phyloP scores from a whole-genome alignment of 2,797 vertebrate genomes.

The Megaceryle alcyon region DNA sequence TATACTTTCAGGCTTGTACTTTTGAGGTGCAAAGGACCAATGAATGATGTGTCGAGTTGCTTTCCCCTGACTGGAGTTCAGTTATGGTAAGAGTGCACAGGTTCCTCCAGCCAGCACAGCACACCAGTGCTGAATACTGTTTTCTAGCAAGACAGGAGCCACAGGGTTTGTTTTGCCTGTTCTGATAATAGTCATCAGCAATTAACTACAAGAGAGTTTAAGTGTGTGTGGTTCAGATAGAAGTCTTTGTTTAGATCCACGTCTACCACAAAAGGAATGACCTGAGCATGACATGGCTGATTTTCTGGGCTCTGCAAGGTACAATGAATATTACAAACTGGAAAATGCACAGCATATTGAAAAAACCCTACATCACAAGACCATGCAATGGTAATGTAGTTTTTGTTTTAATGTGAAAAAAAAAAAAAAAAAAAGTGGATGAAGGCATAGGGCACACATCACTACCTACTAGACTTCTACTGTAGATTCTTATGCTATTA shows the following conservation, averaged over 20 bases:
- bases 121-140: neutral
- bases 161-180: neutral
- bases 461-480: neutral
- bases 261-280: neutral
- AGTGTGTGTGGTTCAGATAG: neutral
- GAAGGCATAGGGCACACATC: neutral
- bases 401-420: neutral
- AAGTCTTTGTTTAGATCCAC: neutral
- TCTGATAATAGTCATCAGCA: neutral
- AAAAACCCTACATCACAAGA: neutral
- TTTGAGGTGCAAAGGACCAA: neutral
- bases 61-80: neutral
- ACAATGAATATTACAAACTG: neutral
- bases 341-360: neutral
- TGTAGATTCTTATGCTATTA: neutral
- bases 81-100: neutral
- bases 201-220: neutral
- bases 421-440: neutral
- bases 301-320: slow-evolving; percentile 24
- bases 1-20: neutral
- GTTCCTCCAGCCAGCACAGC: neutral
- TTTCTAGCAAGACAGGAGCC: neutral
- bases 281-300: slow-evolving; percentile 5
- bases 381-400: neutral
- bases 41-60: accelerated